Conservation (phyloP, 2,797 vertebrate species). For the Sylvia borin region DNA sequence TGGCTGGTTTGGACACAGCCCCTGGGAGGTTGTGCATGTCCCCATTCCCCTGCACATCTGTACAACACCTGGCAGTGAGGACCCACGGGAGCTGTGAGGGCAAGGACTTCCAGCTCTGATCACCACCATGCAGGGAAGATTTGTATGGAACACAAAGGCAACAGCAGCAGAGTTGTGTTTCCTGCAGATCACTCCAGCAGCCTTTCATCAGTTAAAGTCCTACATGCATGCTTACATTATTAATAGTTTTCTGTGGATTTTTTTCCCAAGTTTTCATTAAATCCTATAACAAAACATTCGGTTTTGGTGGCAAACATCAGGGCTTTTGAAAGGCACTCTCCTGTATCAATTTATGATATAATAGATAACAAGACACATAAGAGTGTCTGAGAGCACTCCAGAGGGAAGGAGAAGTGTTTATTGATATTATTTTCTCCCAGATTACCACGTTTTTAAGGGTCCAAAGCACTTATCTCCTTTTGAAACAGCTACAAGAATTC, state of each 20-base stretch:
- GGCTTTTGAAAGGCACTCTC: neutral
- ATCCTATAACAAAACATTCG: neutral
- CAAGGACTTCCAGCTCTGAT: neutral
- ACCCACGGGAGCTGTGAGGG: neutral
- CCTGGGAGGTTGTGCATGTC: neutral
- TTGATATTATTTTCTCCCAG: neutral
- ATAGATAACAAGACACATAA: neutral
- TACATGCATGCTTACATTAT: neutral
- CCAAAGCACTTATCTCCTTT: neutral
- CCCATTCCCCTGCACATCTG: neutral
- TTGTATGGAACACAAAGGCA: neutral
- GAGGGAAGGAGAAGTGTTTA: neutral
- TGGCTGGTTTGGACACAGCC: neutral
- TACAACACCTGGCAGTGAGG: fast-evolving
- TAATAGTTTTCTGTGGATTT: neutral
- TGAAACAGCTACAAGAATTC: neutral
- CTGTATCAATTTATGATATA: neutral
- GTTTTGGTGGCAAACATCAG: neutral
- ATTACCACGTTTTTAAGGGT: neutral
- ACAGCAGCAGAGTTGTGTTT: neutral
- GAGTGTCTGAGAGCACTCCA: neutral
- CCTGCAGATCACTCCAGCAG: neutral
- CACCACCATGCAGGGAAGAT: neutral
- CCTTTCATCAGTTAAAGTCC: neutral
- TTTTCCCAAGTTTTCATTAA: neutral